phyloP scores from a whole-genome alignment of 2,797 vertebrate genomes.

The Champsocephalus gunnari region DNA sequence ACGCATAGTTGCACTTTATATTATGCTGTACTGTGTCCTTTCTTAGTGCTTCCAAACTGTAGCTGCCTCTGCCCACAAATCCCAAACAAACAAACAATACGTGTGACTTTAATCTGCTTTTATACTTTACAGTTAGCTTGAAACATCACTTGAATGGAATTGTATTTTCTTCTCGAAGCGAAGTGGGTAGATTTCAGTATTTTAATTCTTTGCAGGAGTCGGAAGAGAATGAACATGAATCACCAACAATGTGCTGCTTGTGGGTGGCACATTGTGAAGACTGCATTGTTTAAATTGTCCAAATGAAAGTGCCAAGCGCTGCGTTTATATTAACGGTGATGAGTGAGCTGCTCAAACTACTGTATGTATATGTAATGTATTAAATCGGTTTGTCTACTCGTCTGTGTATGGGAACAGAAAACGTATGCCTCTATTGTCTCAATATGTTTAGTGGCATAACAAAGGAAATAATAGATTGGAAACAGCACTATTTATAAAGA shows the following conservation, averaged over 20 bases:
- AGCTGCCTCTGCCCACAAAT: constrained; percentile 6
- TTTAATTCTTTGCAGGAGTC: constrained; percentile 19
- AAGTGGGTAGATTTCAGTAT: constrained; percentile 15
- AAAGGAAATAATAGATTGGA: background rate
- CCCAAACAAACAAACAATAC: background rate
- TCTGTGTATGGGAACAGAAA: too few species aligned
- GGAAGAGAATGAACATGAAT: constrained; percentile 24
- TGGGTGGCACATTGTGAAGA: constrained; percentile 22
- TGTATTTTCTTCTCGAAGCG: background rate
- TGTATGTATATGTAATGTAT: background rate
- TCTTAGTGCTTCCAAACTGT: background rate
- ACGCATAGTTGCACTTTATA: background rate
- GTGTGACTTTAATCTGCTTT: background rate
- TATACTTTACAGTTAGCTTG: background rate
- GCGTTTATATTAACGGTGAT: constrained; percentile 29
- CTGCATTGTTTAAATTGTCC: constrained; percentile 28
- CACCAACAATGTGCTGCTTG: constrained; percentile 9
- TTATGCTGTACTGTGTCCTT: background rate
- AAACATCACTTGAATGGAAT: background rate
- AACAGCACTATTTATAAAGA: background rate
- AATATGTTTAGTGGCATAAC: background rate
- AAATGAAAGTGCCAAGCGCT: constrained; percentile 4
- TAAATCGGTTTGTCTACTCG: background rate
- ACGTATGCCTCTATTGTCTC: too few species aligned
- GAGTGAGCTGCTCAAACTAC: constrained; percentile 22